Evolutionary conservation across 2,797 vertebrate genomes (phyloP), one percentile per base, ranked within the genome.

Genomic region (Pseudochaenichthys georgianus): DNA sequence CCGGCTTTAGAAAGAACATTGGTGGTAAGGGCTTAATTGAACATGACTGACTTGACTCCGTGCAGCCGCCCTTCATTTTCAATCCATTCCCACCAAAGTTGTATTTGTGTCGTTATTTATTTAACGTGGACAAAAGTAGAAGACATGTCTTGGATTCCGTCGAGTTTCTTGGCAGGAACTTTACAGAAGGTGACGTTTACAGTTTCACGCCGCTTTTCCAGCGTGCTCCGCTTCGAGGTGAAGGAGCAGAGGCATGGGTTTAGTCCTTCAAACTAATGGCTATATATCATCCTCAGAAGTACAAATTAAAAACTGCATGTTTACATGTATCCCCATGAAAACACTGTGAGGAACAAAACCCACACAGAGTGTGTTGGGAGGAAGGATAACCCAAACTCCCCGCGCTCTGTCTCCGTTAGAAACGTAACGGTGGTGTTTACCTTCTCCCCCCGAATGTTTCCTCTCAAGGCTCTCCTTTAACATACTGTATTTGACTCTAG

Each of bases 401-500:
- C 59, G 61, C 65, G 23, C 80, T 77, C 73, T 31, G 78, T 87
- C 84, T 87, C 89, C 86, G 89, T 92, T 89, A 89, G 84, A 91
- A 90, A 92, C 81, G 58, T 93, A 93, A 93, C 92, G 79, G 92
- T 77, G 90, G 87, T 93, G 89, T 93, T 93, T 93, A 94, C 91
- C 91, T 93, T 92, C 74, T 74, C 89, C 88, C 77, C 90, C 86
- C 85, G 81, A 93, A 88, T 90, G 86, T 91, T 91, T 86, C 72
- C 90, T 92, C 89, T 92, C 88, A 88, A 91, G 95, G 87, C 94
- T 78, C 95, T 95, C 94, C 95, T 93, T 96, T 95, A 96, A 92
- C 89, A 81, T 63, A 85, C 95, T 92, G 94, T 94, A 94, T 96
- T 95, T 96, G 93, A 96, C 95, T 96, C 95, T 92, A 93, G 94